A percentile compares a stretch with the other conserved stretches of the same genome.
Conservation (phyloP, 2,113 vertebrate species). For the Siniperca knerii region DNA sequence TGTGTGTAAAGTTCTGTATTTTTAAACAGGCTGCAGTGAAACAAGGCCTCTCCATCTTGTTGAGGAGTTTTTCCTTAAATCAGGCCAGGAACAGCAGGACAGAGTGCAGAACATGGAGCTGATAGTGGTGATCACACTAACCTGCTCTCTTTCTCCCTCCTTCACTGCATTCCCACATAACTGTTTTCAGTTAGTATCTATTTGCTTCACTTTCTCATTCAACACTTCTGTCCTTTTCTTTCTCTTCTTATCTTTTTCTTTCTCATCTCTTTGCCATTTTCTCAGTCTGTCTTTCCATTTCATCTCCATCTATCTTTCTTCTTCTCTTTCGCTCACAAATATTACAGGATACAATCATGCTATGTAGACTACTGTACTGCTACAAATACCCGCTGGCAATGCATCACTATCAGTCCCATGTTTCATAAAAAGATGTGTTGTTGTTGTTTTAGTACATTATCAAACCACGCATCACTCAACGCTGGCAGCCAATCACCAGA, state of each 20-base stretch:
- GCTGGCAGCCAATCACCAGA: conserved; percentile 63
- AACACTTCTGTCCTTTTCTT: neutral
- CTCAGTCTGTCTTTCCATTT: neutral
- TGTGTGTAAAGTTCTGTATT: neutral
- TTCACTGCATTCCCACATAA: neutral
- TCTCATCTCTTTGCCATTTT: neutral
- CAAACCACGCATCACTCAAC: conserved; percentile 49
- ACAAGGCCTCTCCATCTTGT: conserved; percentile 55
- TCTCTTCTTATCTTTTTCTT: neutral
- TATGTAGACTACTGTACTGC: neutral
- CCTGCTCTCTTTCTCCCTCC: neutral
- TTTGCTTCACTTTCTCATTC: neutral
- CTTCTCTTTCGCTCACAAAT: neutral
- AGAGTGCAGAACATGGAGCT: conserved; percentile 64
- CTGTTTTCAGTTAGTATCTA: neutral
- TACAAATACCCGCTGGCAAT: neutral
- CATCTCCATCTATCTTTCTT: neutral
- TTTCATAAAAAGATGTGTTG: conserved; percentile 14
- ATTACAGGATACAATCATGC: neutral
- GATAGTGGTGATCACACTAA: conserved; percentile 33
- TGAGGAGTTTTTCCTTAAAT: conserved; percentile 26
- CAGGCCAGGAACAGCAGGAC: conserved; percentile 34
- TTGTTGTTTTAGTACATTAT: conserved; percentile 76
- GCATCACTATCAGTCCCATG: conserved; percentile 67
- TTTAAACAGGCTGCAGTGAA: conserved; percentile 72